A percentile compares a stretch with the other conserved stretches of the same genome.
phyloP scores from a whole-genome alignment of 2,888 invertebrate genomes.

The Amiota mariae region DNA sequence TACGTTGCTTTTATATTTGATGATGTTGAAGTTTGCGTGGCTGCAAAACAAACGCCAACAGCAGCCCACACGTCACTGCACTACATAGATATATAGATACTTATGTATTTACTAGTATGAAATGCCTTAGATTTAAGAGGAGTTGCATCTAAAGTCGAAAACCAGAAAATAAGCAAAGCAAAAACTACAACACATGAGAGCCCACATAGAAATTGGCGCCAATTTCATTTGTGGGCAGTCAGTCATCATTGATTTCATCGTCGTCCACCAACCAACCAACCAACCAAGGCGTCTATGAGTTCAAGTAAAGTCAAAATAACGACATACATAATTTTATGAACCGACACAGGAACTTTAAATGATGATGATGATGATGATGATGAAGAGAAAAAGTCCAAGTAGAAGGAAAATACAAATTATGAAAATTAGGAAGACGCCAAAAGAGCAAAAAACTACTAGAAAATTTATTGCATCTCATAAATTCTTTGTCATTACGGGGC shows the following conservation, averaged over 20 bases:
- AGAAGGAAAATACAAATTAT: background rate
- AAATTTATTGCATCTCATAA: conserved; percentile 24
- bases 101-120: background rate
- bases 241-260: background rate
- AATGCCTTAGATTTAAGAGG: too few relatives aligned
- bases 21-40: background rate
- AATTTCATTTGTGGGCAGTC: conserved; percentile 31
- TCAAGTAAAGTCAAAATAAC: background rate
- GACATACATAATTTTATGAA: too few relatives aligned
- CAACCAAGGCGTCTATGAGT: background rate
- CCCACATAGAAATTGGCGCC: conserved; percentile 51
- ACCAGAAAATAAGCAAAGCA: conserved; percentile 4
- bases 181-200: conserved; percentile 7
- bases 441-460: conserved; percentile 1
- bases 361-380: too few relatives aligned
- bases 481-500: conserved; percentile 11
- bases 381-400: too few relatives aligned
- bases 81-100: background rate
- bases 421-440: conserved; percentile 14
- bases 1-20: background rate
- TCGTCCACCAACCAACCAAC: conserved; percentile 1
- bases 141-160: conserved; percentile 1
- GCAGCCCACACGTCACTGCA: conserved; percentile 13
- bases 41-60: background rate
- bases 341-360: too few relatives aligned